Evolutionary conservation across 2,113 vertebrate genomes (phyloP).

Genomic region (Ptychochromis oligacanthus): DNA sequence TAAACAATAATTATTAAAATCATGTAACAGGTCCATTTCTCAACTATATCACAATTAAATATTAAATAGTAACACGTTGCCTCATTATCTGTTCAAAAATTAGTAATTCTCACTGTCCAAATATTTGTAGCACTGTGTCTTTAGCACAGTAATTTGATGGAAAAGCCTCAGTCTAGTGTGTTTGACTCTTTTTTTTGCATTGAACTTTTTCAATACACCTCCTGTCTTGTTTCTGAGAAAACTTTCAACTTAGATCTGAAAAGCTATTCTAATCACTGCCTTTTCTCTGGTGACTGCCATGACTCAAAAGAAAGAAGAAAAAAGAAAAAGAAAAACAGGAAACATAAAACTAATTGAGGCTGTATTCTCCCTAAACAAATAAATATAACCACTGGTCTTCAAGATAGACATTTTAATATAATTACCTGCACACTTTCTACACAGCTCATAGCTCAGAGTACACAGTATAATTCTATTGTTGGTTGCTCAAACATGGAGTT

Average conservation of each 20-base stretch:
- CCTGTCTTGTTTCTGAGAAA: not conserved
- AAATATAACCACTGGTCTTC: not conserved
- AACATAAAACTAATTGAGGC: constrained; percentile 8
- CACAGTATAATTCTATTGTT: not conserved
- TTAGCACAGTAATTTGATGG: not conserved
- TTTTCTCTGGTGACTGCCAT: not conserved
- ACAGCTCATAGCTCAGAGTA: not conserved
- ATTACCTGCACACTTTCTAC: not conserved
- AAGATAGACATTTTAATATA: not conserved
- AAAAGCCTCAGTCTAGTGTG: not conserved
- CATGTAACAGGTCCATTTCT: not conserved
- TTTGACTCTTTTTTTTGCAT: not conserved
- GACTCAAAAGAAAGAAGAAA: constrained; percentile 10
- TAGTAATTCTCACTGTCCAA: too few species aligned
- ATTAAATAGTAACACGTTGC: not conserved
- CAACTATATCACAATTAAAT: not conserved
- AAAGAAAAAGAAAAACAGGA: not conserved
- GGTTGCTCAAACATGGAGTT: constrained; percentile 12
- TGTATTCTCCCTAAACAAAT: not conserved
- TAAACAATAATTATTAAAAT: not conserved
- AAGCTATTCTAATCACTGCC: constrained; percentile 7
- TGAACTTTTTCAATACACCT: not conserved
- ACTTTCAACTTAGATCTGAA: constrained; percentile 18
- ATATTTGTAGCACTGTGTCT: not conserved
- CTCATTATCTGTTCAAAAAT: too few species aligned